These are phyloP conservation scores for Adelognathus sp. DNA, from an alignment of 2,888 invertebrate genomes.

Conservation along the genomic window DNA sequence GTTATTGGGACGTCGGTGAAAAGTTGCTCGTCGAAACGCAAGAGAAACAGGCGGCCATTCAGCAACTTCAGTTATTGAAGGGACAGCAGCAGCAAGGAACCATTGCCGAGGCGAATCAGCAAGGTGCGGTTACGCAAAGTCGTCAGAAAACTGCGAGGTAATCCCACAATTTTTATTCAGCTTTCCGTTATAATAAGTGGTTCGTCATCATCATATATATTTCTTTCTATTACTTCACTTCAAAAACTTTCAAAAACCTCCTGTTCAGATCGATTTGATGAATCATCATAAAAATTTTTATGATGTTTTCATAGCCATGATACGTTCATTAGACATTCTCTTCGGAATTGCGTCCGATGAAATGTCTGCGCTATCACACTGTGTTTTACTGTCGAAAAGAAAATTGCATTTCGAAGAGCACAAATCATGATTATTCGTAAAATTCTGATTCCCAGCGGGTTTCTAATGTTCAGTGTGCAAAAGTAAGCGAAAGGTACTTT, in stretches of 20 bases:
- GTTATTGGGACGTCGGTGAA: conserved; percentile 85
- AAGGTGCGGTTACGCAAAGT: conserved; percentile 35
- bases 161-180: conserved; percentile 12
- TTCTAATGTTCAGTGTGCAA: too few species aligned
- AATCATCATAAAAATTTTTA: neutral
- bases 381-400: too few species aligned
- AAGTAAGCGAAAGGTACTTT: too few species aligned
- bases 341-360: too few species aligned
- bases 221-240: neutral
- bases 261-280: neutral
- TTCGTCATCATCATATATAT: neutral
- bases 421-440: too few species aligned
- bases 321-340: neutral
- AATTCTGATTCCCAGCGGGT: too few species aligned
- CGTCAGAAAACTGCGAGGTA: conserved; percentile 70
- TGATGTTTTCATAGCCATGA: neutral
- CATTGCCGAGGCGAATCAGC: conserved; percentile 32
- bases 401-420: too few species aligned
- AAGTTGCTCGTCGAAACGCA: conserved; percentile 84
- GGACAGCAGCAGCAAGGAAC: conserved; percentile 40
- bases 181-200: neutral
- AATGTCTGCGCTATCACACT: too few species aligned
- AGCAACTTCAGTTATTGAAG: conserved; percentile 73
- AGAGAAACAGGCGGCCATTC: conserved; percentile 82
- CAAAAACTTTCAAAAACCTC: neutral